Conservation (phyloP, 2,113 vertebrate genomes). For the Cynoglossus semilaevis region DNA sequence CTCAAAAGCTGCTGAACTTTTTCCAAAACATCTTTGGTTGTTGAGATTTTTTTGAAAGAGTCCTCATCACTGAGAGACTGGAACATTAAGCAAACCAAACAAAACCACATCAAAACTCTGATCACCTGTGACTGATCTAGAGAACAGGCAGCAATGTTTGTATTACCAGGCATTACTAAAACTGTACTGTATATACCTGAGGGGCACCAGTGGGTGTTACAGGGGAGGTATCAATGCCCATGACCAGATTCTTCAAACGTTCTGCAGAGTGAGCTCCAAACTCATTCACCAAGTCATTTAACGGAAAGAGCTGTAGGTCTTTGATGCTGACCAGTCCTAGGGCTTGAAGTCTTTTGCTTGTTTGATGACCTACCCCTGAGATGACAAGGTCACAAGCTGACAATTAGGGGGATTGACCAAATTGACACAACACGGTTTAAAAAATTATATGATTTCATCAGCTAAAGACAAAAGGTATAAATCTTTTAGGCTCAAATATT, state of each 20-base stretch:
- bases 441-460: neutral
- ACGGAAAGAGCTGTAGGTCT: constrained; percentile 78
- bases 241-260: constrained; percentile 80
- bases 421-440: neutral
- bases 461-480: neutral
- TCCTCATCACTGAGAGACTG: constrained; percentile 94
- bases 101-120: too few species aligned
- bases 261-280: constrained; percentile 77
- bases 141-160: too few species aligned
- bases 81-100: constrained; percentile 16
- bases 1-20: constrained; percentile 82
- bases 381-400: neutral
- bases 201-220: constrained; percentile 82
- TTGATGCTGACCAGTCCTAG: constrained; percentile 76
- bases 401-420: neutral
- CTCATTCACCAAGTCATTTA: constrained; percentile 74
- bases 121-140: too few species aligned
- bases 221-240: constrained; percentile 81
- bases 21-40: constrained; percentile 74
- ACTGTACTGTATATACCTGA: constrained; percentile 75
- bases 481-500: neutral
- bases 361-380: constrained; percentile 86
- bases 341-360: constrained; percentile 73
- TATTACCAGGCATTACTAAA: neutral
- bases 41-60: constrained; percentile 87